Conservation (phyloP, 2,888 invertebrate species). For the Harpalus rubripes region DNA sequence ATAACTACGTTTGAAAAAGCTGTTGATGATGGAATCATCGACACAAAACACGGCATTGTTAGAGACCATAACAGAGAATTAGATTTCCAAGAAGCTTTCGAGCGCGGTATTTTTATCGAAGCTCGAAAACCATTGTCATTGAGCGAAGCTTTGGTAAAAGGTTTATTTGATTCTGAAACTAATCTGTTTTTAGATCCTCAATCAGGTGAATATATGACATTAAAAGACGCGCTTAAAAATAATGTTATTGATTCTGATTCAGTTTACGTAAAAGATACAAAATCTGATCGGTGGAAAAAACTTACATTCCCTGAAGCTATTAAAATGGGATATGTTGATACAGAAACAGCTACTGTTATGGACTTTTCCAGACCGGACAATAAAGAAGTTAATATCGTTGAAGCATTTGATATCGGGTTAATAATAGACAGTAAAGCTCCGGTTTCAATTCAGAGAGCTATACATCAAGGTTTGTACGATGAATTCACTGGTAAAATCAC, state of each 20-base stretch:
- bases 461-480: conserved; percentile 92
- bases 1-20: conserved; percentile 91
- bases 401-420: conserved; percentile 89
- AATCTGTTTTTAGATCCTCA: conserved; percentile 91
- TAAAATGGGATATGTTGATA: conserved; percentile 86
- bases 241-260: conserved; percentile 92
- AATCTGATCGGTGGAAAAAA: conserved; percentile 87
- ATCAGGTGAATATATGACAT: conserved; percentile 86
- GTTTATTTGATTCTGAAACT: conserved; percentile 88
- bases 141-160: conserved; percentile 89
- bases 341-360: conserved; percentile 84
- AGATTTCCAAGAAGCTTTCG: conserved; percentile 92
- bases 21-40: conserved; percentile 87
- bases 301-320: conserved; percentile 89
- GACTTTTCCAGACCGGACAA: conserved; percentile 83
- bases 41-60: conserved; percentile 86
- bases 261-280: conserved; percentile 89
- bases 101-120: conserved; percentile 89
- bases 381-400: conserved; percentile 84
- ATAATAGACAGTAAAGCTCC: conserved; percentile 90
- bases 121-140: conserved; percentile 89
- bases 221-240: conserved; percentile 90
- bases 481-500: conserved; percentile 89
- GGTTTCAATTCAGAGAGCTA: conserved; percentile 89
- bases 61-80: conserved; percentile 82